Conservation (phyloP, 2,113 vertebrate species). For the Trogon melanurus region DNA sequence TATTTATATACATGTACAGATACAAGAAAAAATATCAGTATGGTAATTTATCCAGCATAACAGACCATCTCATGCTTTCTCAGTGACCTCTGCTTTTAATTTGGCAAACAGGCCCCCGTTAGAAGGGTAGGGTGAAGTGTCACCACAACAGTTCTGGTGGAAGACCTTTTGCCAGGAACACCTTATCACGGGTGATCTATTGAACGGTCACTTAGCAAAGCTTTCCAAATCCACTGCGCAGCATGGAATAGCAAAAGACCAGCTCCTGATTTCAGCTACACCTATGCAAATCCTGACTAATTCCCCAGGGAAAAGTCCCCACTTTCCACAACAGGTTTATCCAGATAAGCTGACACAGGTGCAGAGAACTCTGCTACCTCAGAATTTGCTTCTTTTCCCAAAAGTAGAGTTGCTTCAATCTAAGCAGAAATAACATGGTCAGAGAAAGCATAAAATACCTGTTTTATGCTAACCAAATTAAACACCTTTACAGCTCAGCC, state of each 20-base stretch:
- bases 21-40: neutral
- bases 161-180: slow-evolving; percentile 26
- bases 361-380: neutral
- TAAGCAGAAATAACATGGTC: neutral
- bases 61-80: neutral
- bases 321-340: slow-evolving; percentile 28
- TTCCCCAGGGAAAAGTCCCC: neutral
- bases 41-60: neutral
- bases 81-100: neutral
- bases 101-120: neutral
- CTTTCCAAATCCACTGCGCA: slow-evolving; percentile 13
- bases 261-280: slow-evolving; percentile 1
- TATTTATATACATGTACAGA: neutral
- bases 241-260: neutral
- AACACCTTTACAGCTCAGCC: neutral
- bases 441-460: neutral
- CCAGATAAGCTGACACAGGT: slow-evolving; percentile 28
- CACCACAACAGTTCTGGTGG: neutral
- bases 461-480: neutral
- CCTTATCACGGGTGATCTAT: slow-evolving; percentile 19
- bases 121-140: neutral
- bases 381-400: neutral
- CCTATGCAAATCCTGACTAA: slow-evolving; percentile 38
- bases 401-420: neutral
- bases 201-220: slow-evolving; percentile 26